Percentiles rank a stretch among this genome's conserved stretches.
Conservation (phyloP, 2,888 invertebrate genomes). For the Dromius quadrimaculatus region DNA sequence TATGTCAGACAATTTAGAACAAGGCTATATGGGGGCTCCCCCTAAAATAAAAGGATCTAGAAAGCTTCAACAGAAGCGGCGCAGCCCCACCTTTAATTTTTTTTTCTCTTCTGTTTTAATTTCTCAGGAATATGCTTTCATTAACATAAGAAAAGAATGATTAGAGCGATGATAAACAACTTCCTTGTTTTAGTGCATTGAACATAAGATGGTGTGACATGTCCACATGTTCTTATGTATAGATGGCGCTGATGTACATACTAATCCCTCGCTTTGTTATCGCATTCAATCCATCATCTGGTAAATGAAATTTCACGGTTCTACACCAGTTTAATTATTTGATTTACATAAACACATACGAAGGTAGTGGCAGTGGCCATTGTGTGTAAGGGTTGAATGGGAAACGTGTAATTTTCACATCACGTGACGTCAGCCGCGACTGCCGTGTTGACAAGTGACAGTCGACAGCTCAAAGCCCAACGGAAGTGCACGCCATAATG, state of each 20-base stretch:
- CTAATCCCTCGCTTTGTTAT: constrained; percentile 1
- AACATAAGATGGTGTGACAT: background rate
- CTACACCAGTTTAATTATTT: constrained; percentile 45
- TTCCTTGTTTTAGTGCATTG: constrained; percentile 20
- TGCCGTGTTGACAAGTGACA: constrained; percentile 59
- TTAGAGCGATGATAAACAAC: constrained; percentile 13
- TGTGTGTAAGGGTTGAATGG: constrained; percentile 29
- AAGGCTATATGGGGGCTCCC: too few species aligned
- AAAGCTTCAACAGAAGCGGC: too few species aligned
- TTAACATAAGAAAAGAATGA: background rate
- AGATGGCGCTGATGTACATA: background rate
- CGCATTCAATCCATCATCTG: constrained; percentile 35
- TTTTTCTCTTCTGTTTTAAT: too few species aligned
- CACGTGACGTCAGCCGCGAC: constrained; percentile 58
- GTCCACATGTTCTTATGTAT: constrained; percentile 1
- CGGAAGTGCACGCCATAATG: constrained; percentile 27
- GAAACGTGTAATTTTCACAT: constrained; percentile 59
- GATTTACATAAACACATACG: constrained; percentile 16
- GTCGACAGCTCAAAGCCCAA: constrained; percentile 58
- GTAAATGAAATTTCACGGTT: constrained; percentile 47
- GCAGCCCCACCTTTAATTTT: too few species aligned
- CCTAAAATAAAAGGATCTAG: too few species aligned
- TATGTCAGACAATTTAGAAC: too few species aligned
- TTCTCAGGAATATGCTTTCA: too few species aligned
- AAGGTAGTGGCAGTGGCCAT: background rate